Base-by-base conservation (phyloP, 2,888 invertebrate genomes). In the Mesopsocus fuscifrons region DNA sequence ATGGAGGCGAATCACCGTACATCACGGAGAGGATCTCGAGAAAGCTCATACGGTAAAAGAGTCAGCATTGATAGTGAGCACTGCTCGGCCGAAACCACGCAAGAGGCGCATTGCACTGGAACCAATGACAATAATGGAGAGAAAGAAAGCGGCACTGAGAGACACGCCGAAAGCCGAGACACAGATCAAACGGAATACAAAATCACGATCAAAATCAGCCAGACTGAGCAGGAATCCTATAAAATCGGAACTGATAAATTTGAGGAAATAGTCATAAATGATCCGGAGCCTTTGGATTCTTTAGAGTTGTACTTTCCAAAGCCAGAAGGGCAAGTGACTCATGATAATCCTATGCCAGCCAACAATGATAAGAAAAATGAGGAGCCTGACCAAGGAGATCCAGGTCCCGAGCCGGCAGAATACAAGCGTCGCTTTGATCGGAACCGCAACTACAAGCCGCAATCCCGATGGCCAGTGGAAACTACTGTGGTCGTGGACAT, bases 221-320 rank as follows among this genome's bases (percentile, higher is more conserved):
- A 38, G 20, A 13, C 17, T 5, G 38, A 38, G 5, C 17, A 17
- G 3, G 38, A 38, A 15, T 11, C 26, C 11, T 26, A 26, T 26
- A 11, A 11, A 6, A 11, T 26, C 11, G 26, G 11, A 11, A 6
- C 6, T 11, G 38, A 38, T 9, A 20, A 38, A 38, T 38, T 38
- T 21, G 38, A 38, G 20, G 38, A 38, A 38, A 38, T 38, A 17
- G 20, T 38, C 15, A 21, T 38, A 16, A 38, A 38, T 11, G 38
- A 38, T 5, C 34, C 8, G 15, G 38, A 38, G 3, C 38, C 38
- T 16, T 11, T 20, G 21, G 38, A 38, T 17, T 38, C 38, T 17
- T 17, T 38, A 20, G 38, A 38, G 20, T 13, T 38, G 3, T 38
- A 38, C 21, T 38, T 38, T 16, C 20, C 18, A 13, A 16, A 17